Percentiles rank a stretch among this genome's conserved stretches.
phyloP scores from a whole-genome alignment of 37 sponge, comb jelly and placozoan species.

The Trichoplax adhaerens region DNA sequence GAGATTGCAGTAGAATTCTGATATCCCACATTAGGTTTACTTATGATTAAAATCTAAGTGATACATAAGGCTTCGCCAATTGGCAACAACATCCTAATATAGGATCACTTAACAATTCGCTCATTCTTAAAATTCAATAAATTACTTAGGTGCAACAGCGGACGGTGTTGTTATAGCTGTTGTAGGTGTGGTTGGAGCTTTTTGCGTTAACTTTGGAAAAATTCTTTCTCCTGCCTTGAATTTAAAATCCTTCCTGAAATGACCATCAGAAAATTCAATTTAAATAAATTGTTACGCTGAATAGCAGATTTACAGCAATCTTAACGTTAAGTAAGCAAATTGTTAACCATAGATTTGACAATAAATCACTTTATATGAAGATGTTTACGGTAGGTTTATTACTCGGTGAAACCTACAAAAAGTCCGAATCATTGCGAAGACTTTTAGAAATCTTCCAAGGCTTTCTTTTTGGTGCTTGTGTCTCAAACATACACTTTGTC shows the following conservation, averaged over 20 bases:
- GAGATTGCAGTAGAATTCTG: not conserved
- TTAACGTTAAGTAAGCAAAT: not conserved
- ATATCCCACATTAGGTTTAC: no score
- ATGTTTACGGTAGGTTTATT: not conserved
- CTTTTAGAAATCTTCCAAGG: conserved; percentile 55
- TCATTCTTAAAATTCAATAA: no score
- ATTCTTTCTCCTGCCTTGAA: conserved; percentile 16
- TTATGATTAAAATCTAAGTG: no score
- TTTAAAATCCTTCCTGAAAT: conserved; percentile 38
- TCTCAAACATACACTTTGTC: conserved; percentile 69
- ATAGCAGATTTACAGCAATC: not conserved
- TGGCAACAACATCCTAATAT: no score
- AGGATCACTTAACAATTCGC: no score
- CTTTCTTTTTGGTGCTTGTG: conserved; percentile 32
- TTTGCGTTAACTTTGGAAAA: conserved; percentile 21
- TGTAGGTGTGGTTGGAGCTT: no score
- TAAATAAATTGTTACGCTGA: not conserved
- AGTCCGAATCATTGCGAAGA: conserved; percentile 22
- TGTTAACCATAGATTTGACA: not conserved
- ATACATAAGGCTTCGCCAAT: no score
- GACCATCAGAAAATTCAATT: not conserved
- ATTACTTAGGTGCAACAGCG: no score
- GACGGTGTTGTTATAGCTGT: no score
- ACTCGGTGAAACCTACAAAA: conserved; percentile 14
- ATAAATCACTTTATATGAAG: no score